A percentile compares a stretch with the other conserved stretches of the same genome.
Evolutionary conservation across 1,140 invertebrate genomes (phyloP).

Genomic region (Micrasema longulum): DNA sequence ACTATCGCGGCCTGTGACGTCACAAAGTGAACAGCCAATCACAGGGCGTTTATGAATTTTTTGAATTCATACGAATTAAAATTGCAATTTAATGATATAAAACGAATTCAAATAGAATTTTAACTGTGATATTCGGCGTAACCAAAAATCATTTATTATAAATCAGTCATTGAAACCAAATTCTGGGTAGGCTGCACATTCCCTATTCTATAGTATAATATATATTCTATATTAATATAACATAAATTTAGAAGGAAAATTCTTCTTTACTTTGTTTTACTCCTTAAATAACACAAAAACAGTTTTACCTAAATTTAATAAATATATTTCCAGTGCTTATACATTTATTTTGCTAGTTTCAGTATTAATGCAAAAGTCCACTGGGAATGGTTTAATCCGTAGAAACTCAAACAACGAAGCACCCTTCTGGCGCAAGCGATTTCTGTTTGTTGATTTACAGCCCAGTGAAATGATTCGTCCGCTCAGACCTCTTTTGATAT

Average conservation of each 20-base stretch:
- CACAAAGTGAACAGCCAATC: no score
- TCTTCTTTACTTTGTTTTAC: not conserved
- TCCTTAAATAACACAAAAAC: not conserved
- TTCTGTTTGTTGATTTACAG: slow-evolving; percentile 17
- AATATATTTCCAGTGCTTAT: not conserved
- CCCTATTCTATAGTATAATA: not conserved
- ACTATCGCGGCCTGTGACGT: no score
- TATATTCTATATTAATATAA: not conserved
- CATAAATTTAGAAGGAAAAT: not conserved
- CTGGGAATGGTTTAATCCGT: not conserved
- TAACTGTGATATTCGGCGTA: no score
- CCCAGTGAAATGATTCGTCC: slow-evolving; percentile 24
- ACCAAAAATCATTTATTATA: no score
- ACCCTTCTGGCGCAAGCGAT: slow-evolving; percentile 21
- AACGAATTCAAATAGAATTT: no score
- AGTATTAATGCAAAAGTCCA: not conserved
- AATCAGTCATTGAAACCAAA: no score
- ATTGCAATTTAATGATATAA: no score
- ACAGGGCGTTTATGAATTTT: no score
- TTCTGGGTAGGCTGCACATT: no score
- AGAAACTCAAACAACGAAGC: not conserved
- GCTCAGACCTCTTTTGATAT: not conserved
- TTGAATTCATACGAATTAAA: not conserved
- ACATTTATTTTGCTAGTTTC: not conserved
- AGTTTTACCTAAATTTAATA: not conserved